A percentile compares a stretch with the other conserved stretches of the same genome.
Conservation (phyloP, 2,113 vertebrate genomes). For the Mesitornis unicolor region DNA sequence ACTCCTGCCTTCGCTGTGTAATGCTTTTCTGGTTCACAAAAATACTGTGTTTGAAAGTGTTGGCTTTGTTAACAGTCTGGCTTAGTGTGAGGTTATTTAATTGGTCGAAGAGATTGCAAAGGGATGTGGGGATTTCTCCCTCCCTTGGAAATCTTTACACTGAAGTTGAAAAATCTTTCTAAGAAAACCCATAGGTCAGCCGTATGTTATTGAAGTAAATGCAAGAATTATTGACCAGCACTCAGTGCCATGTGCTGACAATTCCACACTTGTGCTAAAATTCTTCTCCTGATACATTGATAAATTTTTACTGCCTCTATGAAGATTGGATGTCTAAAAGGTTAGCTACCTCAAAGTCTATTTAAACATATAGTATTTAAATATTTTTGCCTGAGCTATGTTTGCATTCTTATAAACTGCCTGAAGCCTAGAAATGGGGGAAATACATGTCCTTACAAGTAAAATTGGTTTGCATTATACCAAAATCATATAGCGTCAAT, state of each 20-base stretch:
- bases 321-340: not conserved
- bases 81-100: not conserved
- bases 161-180: not conserved
- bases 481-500: not conserved
- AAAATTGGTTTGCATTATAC: not conserved
- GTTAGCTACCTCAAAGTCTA: not conserved
- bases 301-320: not conserved
- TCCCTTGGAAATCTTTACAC: not conserved
- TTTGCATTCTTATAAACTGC: not conserved
- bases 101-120: not conserved
- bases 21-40: constrained; percentile 1
- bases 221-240: not conserved
- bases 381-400: not conserved
- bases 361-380: not conserved
- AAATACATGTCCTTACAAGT: not conserved
- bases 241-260: not conserved
- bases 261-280: not conserved
- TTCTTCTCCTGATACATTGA: not conserved
- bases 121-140: not conserved
- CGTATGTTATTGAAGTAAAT: not conserved
- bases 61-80: not conserved
- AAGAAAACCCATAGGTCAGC: not conserved
- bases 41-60: not conserved
- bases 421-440: not conserved
- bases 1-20: not conserved